These are phyloP conservation scores for Sylvilagus bachmani DNA, from an alignment of 2,113 vertebrate genomes.

Conservation along the genomic window DNA sequence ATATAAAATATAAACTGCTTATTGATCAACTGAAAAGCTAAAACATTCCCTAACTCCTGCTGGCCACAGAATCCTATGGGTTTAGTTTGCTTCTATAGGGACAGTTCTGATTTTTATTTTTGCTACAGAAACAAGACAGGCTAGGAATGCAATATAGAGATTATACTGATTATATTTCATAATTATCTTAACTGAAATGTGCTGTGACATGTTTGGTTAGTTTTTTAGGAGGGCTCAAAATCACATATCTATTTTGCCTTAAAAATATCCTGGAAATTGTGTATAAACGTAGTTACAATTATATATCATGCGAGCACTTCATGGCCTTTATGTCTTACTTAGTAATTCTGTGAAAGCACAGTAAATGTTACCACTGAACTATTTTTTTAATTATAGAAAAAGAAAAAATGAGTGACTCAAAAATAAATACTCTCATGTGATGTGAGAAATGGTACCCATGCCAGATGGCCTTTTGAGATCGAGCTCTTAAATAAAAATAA, in stretches of 20 bases:
- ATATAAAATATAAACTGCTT: slow-evolving; percentile 15
- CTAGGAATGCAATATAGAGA: not conserved
- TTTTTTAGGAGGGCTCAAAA: slow-evolving; percentile 4
- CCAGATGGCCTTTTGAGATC: not conserved
- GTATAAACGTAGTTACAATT: slow-evolving; percentile 25
- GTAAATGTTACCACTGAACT: not conserved
- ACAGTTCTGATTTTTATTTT: not conserved
- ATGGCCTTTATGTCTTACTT: not conserved
- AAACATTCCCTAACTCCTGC: not conserved
- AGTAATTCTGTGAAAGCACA: not conserved
- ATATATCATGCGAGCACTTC: not conserved
- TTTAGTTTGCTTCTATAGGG: not conserved
- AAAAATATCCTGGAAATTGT: not conserved
- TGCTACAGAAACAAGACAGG: not conserved
- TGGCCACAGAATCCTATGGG: slow-evolving; percentile 20
- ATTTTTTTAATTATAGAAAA: slow-evolving; percentile 32
- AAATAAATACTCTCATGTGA: not conserved
- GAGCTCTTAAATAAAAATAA: not conserved
- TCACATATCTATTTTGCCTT: not conserved
- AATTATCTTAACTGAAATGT: not conserved
- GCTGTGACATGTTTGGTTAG: not conserved
- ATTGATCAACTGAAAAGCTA: slow-evolving; percentile 52
- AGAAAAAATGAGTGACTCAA: not conserved
- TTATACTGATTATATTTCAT: slow-evolving; percentile 31
- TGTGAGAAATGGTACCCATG: not conserved